Base-by-base conservation (phyloP, 1,140 invertebrate species). In the Lepidurus packardi region DNA sequence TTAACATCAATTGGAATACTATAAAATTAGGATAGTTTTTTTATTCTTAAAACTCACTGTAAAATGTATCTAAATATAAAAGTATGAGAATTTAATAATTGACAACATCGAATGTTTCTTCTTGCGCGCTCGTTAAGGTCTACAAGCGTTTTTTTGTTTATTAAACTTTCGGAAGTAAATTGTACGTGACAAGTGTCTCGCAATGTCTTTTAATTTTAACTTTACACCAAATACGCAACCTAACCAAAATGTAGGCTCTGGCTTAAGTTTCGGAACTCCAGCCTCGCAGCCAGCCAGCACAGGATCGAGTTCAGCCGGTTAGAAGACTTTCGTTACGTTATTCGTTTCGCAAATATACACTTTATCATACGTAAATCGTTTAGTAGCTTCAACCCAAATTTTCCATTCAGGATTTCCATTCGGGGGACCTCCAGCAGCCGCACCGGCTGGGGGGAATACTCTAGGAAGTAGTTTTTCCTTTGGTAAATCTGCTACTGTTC, bases 401-500 rank as follows among this genome's bases (percentile, higher is more conserved):
- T 34, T 34, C 34, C 34, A 34, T 34, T 34, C 34, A 10, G 73
- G 53, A 0, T 65, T 65, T 21, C 21, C 53, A 7, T 65, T 65
- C 21, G 53, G 53, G 7, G 53, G 53, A 65, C n/a, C 53, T 13
- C 13, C 53, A 0, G 53, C 53, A 9, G 53, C 16, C 13, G 53
- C 4, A 13, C 53, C 21, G 13, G 16, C 53, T 7, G 16, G 5
- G 16, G 53, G 53, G 1, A 65, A 65, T 7, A 13, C 53, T n/a
- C 16, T 16, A 7, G 53, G 53, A 65, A 65, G 53, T 21, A 9
- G 13, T n/a, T 65, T 65, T 65, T 65, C 77, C 0, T 78, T 74
- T 78, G 77, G 73, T 16, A 65, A 47, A 21, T 25, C 77, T 7
- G 25, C 77, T 25, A 10, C 77, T 16, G 43, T 65, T 21, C 21